Evolutionary conservation across 2,113 vertebrate species (phyloP).

Genomic region (Aramus guarauna): DNA sequence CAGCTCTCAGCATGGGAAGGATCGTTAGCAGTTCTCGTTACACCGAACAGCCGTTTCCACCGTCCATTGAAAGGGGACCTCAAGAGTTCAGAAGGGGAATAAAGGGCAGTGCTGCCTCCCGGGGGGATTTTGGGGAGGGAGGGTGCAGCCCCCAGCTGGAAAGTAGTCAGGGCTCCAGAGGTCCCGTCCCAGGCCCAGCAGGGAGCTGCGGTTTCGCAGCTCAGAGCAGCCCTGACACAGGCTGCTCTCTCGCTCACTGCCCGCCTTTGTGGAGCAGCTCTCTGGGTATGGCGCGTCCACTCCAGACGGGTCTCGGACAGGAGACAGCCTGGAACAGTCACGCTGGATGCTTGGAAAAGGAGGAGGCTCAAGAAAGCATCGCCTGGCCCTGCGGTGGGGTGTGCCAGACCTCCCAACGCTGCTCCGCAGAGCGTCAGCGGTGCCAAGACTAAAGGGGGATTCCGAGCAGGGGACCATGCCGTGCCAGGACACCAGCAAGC

Average conservation of each 20-base stretch:
- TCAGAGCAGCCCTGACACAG: neutral
- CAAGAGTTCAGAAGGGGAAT: neutral
- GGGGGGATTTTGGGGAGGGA: neutral
- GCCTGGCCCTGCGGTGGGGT: neutral
- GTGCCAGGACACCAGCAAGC: neutral
- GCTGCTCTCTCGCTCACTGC: neutral
- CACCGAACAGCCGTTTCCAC: neutral
- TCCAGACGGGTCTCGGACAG: neutral
- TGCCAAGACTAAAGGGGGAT: neutral
- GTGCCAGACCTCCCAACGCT: neutral
- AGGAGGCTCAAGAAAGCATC: neutral
- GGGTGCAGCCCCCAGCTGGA: neutral
- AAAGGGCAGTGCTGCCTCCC: neutral
- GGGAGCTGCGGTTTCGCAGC: neutral
- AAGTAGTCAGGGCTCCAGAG: neutral
- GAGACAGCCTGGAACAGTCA: neutral
- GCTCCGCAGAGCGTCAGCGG: neutral
- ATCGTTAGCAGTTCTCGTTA: rapidly evolving
- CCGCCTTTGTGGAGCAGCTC: neutral
- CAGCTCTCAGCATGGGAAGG: rapidly evolving
- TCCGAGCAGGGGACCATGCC: rapidly evolving
- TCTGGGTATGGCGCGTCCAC: neutral
- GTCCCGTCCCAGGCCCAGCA: neutral
- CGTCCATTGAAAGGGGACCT: rapidly evolving
- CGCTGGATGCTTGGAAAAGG: neutral